Conservation (phyloP, 2,888 invertebrate genomes). For the Calliphora vomitoria region DNA sequence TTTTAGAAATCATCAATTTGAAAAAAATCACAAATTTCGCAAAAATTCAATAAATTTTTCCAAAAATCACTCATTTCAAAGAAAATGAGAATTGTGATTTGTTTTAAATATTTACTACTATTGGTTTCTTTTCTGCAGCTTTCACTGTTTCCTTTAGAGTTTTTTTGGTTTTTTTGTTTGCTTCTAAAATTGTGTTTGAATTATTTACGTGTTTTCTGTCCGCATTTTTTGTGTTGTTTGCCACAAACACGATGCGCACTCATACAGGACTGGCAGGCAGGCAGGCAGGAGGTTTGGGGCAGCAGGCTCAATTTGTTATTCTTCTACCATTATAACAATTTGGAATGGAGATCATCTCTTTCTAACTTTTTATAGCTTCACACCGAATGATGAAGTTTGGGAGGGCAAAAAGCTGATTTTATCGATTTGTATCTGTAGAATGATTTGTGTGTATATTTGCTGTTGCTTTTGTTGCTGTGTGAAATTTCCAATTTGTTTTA, state of each 20-base stretch:
- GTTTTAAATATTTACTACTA: background rate
- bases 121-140: background rate
- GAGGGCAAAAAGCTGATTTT: conserved; percentile 19
- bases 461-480: background rate
- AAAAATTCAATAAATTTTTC: too few species aligned
- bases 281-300: background rate
- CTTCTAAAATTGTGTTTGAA: background rate
- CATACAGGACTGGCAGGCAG: too few species aligned
- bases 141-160: background rate
- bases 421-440: conserved; percentile 43
- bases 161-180: background rate
- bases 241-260: conserved; percentile 34
- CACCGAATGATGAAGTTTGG: conserved; percentile 6
- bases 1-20: too few species aligned
- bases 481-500: conserved; percentile 47
- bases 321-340: background rate
- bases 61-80: too few species aligned
- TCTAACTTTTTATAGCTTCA: background rate
- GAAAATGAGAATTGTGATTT: too few species aligned
- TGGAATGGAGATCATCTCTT: conserved; percentile 10
- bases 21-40: too few species aligned
- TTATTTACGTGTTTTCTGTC: conserved; percentile 22
- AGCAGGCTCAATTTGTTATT: background rate
- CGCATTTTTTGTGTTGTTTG: background rate
- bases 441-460: background rate